Conservation (phyloP, 2,797 vertebrate genomes). For the Urophycis tenuis region DNA sequence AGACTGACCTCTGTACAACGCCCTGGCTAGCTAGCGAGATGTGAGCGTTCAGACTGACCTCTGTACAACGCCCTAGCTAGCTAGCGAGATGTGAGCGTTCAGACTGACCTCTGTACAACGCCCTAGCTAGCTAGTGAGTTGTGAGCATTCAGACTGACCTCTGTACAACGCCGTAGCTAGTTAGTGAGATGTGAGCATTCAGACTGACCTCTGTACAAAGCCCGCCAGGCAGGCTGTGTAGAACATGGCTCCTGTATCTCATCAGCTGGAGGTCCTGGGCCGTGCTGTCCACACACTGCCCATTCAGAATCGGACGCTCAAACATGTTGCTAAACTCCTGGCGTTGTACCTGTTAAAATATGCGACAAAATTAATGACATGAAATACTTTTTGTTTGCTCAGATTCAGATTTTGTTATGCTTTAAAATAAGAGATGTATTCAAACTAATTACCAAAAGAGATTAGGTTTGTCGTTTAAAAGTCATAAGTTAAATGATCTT, state of each 20-base stretch:
- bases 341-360: conserved; percentile 71
- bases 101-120: too few species aligned
- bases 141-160: too few species aligned
- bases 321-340: conserved; percentile 99
- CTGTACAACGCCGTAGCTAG: too few species aligned
- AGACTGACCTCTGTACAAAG: conserved; percentile 89
- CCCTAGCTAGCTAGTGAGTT: too few species aligned
- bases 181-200: neutral
- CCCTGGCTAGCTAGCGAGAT: too few species aligned
- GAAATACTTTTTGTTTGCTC: neutral
- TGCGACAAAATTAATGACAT: conserved; percentile 53
- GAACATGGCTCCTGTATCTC: conserved; percentile 94
- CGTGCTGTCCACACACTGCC: conserved; percentile 95
- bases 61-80: too few species aligned
- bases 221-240: conserved; percentile 94
- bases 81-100: too few species aligned
- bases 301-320: conserved; percentile 93
- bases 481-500: neutral
- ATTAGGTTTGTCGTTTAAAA: neutral
- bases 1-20: too few species aligned
- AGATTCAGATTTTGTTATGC: neutral
- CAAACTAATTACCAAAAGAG: too few species aligned
- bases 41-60: too few species aligned
- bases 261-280: conserved; percentile 90
- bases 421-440: too few species aligned